Base-by-base conservation (phyloP, 30 jellyfish, hydroid and myxozoan genomes). In the Phacellophora camtschatica region DNA sequence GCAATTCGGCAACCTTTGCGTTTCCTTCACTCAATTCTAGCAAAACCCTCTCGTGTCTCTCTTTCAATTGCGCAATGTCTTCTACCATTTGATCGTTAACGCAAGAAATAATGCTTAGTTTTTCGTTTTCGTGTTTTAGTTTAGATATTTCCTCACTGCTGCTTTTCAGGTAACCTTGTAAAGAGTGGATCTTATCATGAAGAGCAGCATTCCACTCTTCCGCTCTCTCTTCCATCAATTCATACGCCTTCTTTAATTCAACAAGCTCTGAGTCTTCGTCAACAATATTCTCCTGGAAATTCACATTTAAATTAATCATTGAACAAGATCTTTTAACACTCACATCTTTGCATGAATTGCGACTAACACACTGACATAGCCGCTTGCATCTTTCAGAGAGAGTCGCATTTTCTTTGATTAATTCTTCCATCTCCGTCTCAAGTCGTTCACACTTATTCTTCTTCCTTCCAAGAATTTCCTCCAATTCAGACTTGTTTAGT, bases 131-230 rank as follows among this genome's bases (percentile, higher is more conserved):
- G 27, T 20, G 42, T 28, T 61, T 61, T 10, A 61, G 42, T 9
- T 61, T 16, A 28, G 11, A 23, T 23, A 8, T 61, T 2, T 61
- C 74, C 27, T 61, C 74, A 10, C 42, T 7, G 23, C 7, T 50
- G 20, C 30, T 50, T 51, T 48, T 36, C 45, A 27, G 50, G 27
- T 71, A 50, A 34, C 39, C 46, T 15, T 46, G 84, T 20, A 71
- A 43, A 22, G 71, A 57, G 13, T 46, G 67, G 5, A 71, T 46
- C 49, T 71, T 71, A 20, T 71, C 84, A 28, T 35, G 12, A 35
- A 71, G 41, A 6, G 66, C 65, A 16, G 29, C 18, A 4, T 71
- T 71, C 84, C 84, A 71, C 11, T 71, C 84, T 28, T 71, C 71
- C 16, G 84, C 84, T 22, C 37, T 49, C 6, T 23, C 65, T 71